phyloP scores from a whole-genome alignment of 2,888 invertebrate genomes.

The Xylocampa areola region DNA sequence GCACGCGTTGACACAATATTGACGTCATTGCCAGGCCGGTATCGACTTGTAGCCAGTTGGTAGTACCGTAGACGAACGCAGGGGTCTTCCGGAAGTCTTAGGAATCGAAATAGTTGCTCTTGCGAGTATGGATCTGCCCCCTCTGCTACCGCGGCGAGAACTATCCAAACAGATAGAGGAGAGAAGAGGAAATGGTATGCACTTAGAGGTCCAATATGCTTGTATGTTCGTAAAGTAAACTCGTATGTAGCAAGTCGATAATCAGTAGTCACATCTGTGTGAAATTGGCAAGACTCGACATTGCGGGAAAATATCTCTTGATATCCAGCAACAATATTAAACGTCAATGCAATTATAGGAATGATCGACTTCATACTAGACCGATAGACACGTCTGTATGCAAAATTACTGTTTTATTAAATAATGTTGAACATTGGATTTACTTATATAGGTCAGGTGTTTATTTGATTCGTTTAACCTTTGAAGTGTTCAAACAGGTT shows the following conservation, averaged over 20 bases:
- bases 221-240: slow-evolving; percentile 4
- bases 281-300: slow-evolving; percentile 13
- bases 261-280: slow-evolving; percentile 22
- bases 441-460: slow-evolving; percentile 8
- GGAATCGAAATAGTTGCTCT: slow-evolving; percentile 23
- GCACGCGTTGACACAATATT: slow-evolving; percentile 9
- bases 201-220: slow-evolving; percentile 1
- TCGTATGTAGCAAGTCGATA: slow-evolving; percentile 12
- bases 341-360: slow-evolving; percentile 7
- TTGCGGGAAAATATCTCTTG: slow-evolving; percentile 31
- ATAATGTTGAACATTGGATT: not conserved
- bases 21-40: slow-evolving; percentile 17
- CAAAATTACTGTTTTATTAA: not conserved
- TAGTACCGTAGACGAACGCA: slow-evolving; percentile 29
- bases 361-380: slow-evolving; percentile 12
- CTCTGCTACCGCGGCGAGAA: slow-evolving; percentile 29
- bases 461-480: not conserved
- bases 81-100: slow-evolving; percentile 22
- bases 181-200: slow-evolving; percentile 22
- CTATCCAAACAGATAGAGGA: slow-evolving; percentile 23
- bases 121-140: slow-evolving; percentile 19
- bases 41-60: slow-evolving; percentile 23
- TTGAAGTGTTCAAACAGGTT: not conserved
- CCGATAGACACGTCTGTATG: slow-evolving; percentile 7
- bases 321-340: slow-evolving; percentile 3